Percentiles rank a stretch among this genome's conserved stretches.
Conservation (phyloP, 2,888 invertebrate genomes). For the Congeria kusceri region DNA sequence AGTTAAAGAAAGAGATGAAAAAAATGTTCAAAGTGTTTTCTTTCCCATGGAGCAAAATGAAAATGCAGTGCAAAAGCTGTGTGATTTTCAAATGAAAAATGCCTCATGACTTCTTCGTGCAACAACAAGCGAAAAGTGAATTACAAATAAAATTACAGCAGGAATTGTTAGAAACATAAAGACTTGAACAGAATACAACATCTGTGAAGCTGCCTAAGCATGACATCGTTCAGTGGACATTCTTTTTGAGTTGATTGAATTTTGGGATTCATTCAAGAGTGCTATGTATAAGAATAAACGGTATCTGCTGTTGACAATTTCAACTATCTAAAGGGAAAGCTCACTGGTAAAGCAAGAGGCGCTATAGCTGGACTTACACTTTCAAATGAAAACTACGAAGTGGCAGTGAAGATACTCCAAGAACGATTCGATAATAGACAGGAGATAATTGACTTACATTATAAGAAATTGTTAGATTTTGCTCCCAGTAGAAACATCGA, state of each 20-base stretch:
- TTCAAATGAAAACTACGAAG: slow-evolving; percentile 37
- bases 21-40: not conserved
- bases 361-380: slow-evolving; percentile 35
- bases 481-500: slow-evolving; percentile 24
- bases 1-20: not conserved
- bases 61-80: slow-evolving; percentile 1
- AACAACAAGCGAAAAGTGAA: slow-evolving; percentile 14
- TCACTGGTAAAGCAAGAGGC: slow-evolving; percentile 27
- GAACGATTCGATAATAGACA: slow-evolving; percentile 40
- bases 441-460: slow-evolving; percentile 37
- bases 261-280: slow-evolving; percentile 39
- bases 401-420: slow-evolving; percentile 24
- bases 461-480: slow-evolving; percentile 12
- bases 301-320: slow-evolving; percentile 26
- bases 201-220: slow-evolving; percentile 35
- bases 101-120: not conserved
- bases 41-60: not conserved
- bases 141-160: slow-evolving; percentile 23
- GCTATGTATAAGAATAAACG: slow-evolving; percentile 27
- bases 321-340: slow-evolving; percentile 31
- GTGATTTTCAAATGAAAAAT: slow-evolving; percentile 14
- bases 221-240: slow-evolving; percentile 29
- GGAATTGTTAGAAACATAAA: slow-evolving; percentile 15
- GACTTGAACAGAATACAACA: not conserved
- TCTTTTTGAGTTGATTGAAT: slow-evolving; percentile 26